Evolutionary conservation across 2,888 invertebrate genomes (phyloP).

Genomic region (Drosophila nr. fundita): DNA sequence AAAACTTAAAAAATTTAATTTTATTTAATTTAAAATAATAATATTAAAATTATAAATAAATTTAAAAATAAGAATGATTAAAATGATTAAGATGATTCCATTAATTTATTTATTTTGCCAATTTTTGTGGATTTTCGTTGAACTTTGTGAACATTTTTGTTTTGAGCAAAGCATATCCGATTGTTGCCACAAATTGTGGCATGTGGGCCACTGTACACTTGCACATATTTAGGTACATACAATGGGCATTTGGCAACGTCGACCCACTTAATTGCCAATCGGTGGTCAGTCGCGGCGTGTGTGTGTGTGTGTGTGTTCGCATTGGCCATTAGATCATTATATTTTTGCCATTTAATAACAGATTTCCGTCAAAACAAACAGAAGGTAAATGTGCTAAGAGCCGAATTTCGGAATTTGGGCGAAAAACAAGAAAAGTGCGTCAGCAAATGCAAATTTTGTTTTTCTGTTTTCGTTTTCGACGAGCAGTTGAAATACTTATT

Average conservation of each 20-base stretch:
- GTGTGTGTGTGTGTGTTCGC: slow-evolving; percentile 27
- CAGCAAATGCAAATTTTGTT: slow-evolving; percentile 64
- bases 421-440: slow-evolving; percentile 63
- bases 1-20: too few relatives aligned
- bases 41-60: too few relatives aligned
- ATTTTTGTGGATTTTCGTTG: neutral
- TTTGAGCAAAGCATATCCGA: neutral
- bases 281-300: slow-evolving; percentile 37
- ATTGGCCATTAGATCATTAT: slow-evolving; percentile 65
- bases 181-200: neutral
- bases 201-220: neutral
- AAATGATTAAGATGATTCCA: neutral
- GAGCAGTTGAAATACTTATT: slow-evolving; percentile 26
- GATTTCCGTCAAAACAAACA: slow-evolving; percentile 69
- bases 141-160: neutral
- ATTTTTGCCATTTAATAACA: slow-evolving; percentile 53
- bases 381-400: slow-evolving; percentile 25
- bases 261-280: slow-evolving; percentile 63
- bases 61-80: too few relatives aligned
- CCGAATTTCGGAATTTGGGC: slow-evolving; percentile 1
- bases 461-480: slow-evolving; percentile 19
- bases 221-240: neutral
- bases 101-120: fast-evolving
- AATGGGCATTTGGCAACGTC: slow-evolving; percentile 39
- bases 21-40: too few relatives aligned